phyloP scores from a whole-genome alignment of 2,797 vertebrate genomes.

The Neosilurus mollespiculum region DNA sequence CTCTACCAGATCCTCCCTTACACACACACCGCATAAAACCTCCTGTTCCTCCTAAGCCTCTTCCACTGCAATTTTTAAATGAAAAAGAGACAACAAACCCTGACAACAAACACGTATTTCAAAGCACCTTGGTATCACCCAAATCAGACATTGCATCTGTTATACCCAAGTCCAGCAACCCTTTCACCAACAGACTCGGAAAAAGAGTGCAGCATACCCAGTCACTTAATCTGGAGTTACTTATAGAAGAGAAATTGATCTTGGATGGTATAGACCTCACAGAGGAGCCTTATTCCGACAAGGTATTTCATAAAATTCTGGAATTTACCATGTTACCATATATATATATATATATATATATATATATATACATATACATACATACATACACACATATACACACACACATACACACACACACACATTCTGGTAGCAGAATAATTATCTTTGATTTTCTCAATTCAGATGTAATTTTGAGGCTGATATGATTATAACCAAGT shows the following conservation, averaged over 20 bases:
- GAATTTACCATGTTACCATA: neutral
- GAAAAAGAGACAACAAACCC: slow-evolving; percentile 52
- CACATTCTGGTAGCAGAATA: neutral
- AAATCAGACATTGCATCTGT: slow-evolving; percentile 60
- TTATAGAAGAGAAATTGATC: slow-evolving; percentile 75
- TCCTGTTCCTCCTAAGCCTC: slow-evolving; percentile 71
- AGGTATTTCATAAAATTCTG: slow-evolving; percentile 60
- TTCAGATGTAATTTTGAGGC: neutral
- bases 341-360: too few relatives aligned
- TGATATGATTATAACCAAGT: neutral
- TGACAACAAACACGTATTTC: slow-evolving; percentile 24
- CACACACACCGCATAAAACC: slow-evolving; percentile 64
- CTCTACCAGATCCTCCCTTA: slow-evolving; percentile 27
- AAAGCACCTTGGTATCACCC: slow-evolving; percentile 48
- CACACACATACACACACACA: too few relatives aligned
- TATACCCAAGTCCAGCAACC: slow-evolving; percentile 67
- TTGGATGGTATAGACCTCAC: slow-evolving; percentile 78
- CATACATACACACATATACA: too few relatives aligned
- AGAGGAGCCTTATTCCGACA: slow-evolving; percentile 78
- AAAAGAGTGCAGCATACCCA: slow-evolving; percentile 70
- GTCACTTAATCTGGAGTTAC: slow-evolving; percentile 69
- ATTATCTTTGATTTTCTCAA: neutral
- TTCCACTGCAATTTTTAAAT: slow-evolving; percentile 58
- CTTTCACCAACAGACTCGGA: slow-evolving; percentile 73
- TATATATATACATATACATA: too few relatives aligned